Conservation (phyloP, 2,888 invertebrate species). For the Tridacna gigas region DNA sequence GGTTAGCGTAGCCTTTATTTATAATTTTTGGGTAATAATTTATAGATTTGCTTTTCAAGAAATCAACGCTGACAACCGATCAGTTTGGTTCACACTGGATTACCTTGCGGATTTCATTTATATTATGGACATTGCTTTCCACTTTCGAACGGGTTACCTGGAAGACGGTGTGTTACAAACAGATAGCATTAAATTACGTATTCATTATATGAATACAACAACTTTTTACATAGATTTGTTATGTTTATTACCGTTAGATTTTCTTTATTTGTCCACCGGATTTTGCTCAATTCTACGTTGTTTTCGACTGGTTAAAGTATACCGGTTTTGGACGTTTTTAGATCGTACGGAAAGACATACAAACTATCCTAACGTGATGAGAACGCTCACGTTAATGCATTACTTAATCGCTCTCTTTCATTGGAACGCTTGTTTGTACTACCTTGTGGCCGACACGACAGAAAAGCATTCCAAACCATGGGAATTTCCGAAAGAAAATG, state of each 20-base stretch:
- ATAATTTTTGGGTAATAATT: constrained; percentile 89
- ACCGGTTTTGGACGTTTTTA: constrained; percentile 99
- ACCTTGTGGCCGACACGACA: constrained; percentile 87
- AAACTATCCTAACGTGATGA: constrained; percentile 97
- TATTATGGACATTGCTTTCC: constrained; percentile 97
- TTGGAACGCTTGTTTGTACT: constrained; percentile 99
- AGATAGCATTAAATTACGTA: constrained; percentile 95
- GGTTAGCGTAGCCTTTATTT: constrained; percentile 84
- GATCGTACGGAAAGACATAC: constrained; percentile 99
- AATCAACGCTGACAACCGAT: constrained; percentile 93
- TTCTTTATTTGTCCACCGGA: constrained; percentile 98
- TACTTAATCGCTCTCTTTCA: constrained; percentile 99
- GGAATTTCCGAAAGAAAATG: constrained; percentile 77
- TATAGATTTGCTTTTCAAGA: constrained; percentile 99
- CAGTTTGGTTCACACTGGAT: constrained; percentile 98
- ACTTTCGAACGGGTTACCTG: constrained; percentile 98
- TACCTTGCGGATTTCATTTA: constrained; percentile 98
- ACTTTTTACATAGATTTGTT: constrained; percentile 99
- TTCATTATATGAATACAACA: constrained; percentile 99
- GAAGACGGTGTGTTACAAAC: constrained; percentile 99
- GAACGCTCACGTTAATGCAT: constrained; percentile 87
- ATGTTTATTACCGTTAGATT: constrained; percentile 98
- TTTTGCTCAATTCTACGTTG: constrained; percentile 96
- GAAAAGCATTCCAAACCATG: constrained; percentile 87
- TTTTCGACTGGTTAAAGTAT: constrained; percentile 98